phyloP scores from a whole-genome alignment of 2,797 vertebrate species.

The Stomatorhinus walkeri region DNA sequence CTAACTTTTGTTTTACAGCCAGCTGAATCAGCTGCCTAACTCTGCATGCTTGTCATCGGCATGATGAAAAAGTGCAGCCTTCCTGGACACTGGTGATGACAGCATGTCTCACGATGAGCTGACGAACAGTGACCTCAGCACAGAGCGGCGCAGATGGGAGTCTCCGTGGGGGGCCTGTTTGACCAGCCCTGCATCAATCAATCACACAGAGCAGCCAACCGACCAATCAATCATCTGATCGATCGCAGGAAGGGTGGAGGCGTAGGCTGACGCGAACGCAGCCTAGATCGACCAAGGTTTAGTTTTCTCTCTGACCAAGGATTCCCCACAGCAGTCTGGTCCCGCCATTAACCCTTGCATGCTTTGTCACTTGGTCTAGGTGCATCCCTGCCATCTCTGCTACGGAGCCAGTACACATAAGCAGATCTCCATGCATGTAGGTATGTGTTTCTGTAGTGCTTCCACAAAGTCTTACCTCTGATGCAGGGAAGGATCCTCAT shows the following conservation, averaged over 20 bases:
- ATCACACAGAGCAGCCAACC: constrained; percentile 21
- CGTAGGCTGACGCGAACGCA: constrained; percentile 6
- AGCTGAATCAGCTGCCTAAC: background rate
- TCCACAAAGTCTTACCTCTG: background rate
- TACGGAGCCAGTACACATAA: background rate
- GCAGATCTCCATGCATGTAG: background rate
- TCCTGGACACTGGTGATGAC: constrained; percentile 20
- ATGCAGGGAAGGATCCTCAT: background rate
- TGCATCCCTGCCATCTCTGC: background rate
- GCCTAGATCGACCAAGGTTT: constrained; percentile 7
- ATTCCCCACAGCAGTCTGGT: background rate
- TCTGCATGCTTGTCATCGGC: background rate
- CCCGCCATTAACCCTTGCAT: background rate
- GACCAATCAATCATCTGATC: background rate
- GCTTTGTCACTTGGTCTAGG: background rate
- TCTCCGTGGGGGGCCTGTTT: constrained; percentile 15
- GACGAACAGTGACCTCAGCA: constrained; percentile 29
- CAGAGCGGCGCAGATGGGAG: constrained; percentile 23
- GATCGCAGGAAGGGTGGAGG: constrained; percentile 19
- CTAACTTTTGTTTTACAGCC: background rate
- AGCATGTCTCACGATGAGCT: constrained; percentile 21
- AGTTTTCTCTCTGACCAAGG: background rate
- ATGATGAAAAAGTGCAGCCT: constrained; percentile 23
- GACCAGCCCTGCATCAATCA: constrained; percentile 26
- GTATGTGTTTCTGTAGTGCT: background rate